Conservation (phyloP, 2,797 vertebrate genomes). For the Sebastes miniatus region DNA sequence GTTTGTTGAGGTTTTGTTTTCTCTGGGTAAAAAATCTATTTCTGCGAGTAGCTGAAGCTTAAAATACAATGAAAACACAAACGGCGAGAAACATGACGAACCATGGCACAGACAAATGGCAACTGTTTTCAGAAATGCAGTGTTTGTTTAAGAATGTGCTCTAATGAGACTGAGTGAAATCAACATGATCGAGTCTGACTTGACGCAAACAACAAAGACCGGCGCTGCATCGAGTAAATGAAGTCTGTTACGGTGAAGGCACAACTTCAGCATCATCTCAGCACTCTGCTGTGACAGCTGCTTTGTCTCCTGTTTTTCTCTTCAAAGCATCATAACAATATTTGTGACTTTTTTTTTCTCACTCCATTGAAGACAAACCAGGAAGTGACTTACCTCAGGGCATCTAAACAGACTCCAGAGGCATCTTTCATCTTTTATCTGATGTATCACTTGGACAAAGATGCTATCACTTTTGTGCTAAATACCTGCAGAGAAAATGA, state of each 20-base stretch:
- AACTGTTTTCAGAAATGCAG: not conserved
- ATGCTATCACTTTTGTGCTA: constrained; percentile 28
- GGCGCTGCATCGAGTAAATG: not conserved
- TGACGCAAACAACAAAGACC: not conserved
- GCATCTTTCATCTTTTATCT: constrained; percentile 30
- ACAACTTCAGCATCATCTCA: not conserved
- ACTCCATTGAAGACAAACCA: constrained; percentile 11
- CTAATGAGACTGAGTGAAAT: constrained; percentile 21
- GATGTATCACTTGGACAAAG: constrained; percentile 25
- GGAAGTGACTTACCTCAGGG: constrained; percentile 1
- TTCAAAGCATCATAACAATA: constrained; percentile 3
- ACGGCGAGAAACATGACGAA: not conserved
- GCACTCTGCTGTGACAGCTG: constrained; percentile 10
- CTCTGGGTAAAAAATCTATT: not conserved
- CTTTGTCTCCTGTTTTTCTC: not conserved
- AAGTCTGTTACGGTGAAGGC: not conserved
- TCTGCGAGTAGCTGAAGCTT: not conserved
- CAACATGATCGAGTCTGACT: constrained; percentile 19
- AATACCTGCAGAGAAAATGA: constrained; percentile 12
- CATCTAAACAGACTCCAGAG: constrained; percentile 31
- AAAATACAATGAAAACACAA: constrained; percentile 7
- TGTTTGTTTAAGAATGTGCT: constrained; percentile 7
- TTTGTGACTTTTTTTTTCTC: not conserved
- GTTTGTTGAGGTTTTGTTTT: not conserved
- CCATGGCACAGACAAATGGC: not conserved